Percentiles rank a stretch among this genome's conserved stretches.
These are phyloP conservation scores for Drosophila ochracea DNA, from an alignment of 2,888 invertebrate species.

Conservation along the genomic window DNA sequence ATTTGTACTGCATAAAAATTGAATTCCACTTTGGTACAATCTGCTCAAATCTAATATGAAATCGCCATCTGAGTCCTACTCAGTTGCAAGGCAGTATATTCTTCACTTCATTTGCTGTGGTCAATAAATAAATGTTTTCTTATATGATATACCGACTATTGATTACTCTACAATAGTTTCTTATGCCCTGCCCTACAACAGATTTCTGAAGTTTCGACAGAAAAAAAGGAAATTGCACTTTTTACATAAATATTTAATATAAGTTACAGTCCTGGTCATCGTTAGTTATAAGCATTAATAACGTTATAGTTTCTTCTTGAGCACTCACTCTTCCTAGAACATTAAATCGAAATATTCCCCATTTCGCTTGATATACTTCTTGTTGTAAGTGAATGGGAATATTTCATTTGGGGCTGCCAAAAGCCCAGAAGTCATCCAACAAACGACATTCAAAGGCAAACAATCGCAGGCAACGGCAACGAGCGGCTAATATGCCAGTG, in stretches of 20 bases:
- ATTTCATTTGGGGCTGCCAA: background rate
- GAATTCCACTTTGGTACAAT: constrained; percentile 40
- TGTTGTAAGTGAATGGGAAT: constrained; percentile 16
- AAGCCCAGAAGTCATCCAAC: constrained; percentile 49
- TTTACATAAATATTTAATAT: too few relatives aligned
- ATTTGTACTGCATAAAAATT: constrained; percentile 36
- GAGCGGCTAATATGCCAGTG: constrained; percentile 45
- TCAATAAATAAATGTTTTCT: constrained; percentile 47
- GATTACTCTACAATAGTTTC: background rate
- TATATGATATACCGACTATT: background rate
- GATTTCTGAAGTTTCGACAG: background rate
- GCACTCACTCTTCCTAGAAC: rapidly evolving
- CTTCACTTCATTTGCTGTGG: constrained; percentile 39
- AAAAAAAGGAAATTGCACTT: background rate
- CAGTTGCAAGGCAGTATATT: constrained; percentile 4
- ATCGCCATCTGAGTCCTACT: constrained; percentile 31
- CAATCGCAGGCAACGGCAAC: constrained; percentile 41
- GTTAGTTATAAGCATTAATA: background rate
- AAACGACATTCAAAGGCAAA: constrained; percentile 32
- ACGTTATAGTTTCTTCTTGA: background rate
- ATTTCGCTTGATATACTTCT: background rate
- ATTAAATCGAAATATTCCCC: background rate
- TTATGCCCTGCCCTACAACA: background rate
- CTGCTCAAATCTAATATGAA: constrained; percentile 62
- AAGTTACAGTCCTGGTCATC: too few relatives aligned